Percentiles rank a stretch among this genome's conserved stretches.
Evolutionary conservation across 2,113 vertebrate species (phyloP).

Genomic region (Ammodytes dubius): DNA sequence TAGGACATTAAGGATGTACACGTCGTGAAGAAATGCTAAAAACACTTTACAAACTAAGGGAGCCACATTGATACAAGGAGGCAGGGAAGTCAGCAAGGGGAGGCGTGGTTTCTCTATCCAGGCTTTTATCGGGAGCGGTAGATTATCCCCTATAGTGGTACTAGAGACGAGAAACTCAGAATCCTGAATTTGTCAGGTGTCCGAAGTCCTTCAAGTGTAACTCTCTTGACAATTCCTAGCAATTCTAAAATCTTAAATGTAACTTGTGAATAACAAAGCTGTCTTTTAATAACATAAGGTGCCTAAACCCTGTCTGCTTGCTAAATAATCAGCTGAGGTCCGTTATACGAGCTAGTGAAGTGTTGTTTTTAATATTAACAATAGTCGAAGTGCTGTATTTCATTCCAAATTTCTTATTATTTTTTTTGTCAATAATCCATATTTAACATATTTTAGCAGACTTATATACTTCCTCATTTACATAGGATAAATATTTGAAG

Average conservation of each 20-base stretch:
- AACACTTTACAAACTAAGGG: not conserved
- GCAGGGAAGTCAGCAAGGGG: not conserved
- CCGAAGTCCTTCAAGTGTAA: slow-evolving; percentile 1
- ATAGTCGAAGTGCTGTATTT: not conserved
- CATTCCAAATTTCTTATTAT: not conserved
- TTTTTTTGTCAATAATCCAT: not conserved
- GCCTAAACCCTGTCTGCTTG: not conserved
- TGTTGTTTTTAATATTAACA: not conserved
- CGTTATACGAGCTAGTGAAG: not conserved
- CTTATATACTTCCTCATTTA: not conserved
- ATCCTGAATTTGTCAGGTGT: slow-evolving; percentile 19
- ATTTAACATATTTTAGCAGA: not conserved
- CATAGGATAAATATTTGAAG: not conserved
- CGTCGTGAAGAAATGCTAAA: slow-evolving; percentile 1
- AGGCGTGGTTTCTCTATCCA: slow-evolving; percentile 23
- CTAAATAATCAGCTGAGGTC: not conserved
- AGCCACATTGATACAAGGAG: slow-evolving; percentile 3
- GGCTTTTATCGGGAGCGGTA: slow-evolving; percentile 55
- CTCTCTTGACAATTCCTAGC: slow-evolving; percentile 5
- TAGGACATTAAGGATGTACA: not conserved
- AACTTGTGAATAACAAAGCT: not conserved
- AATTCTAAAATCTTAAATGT: slow-evolving; percentile 8
- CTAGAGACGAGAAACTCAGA: slow-evolving; percentile 33
- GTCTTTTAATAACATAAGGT: not conserved
- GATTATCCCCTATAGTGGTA: slow-evolving; percentile 45